Evolutionary conservation across 1,140 invertebrate species (phyloP), one percentile per base, ranked within the genome.

Genomic region (Drosophila saltans): DNA sequence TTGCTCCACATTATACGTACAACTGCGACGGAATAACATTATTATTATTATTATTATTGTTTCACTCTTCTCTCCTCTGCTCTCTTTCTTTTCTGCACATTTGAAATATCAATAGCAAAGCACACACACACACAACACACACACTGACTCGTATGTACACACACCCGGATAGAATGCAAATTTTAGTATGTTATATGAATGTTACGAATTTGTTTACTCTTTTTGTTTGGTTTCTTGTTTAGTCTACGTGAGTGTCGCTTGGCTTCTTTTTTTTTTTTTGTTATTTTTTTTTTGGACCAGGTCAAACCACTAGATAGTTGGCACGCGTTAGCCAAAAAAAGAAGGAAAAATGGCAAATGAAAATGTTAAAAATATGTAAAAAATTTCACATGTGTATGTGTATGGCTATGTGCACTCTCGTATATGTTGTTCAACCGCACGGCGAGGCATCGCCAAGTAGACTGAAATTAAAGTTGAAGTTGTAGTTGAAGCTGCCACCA

Each of bases 1-100:
- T 83, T 91, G 80, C 74, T 91, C 81, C 89, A 91, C 88, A 81
- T 91, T 88, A 76, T 91, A 91, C 65, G 80, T 75, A 83, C 84
- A 89, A 73, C 88, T 81, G 78, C 88, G 88, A 66, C 88, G 88
- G 63, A 88, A 85, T 73, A 91, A 59, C 86, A 90, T 90, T 57
- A 64, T 72, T 80, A 43, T 72, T 66, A 36, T 36, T 36, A 36
- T 36, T 36, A 7, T 90, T 57, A 64, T 70, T 80, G 48, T 72
- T 66, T 40, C 57, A 28, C 43, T 30, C 26, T 30, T 45, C 21
- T 57, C 3, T 39, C 55, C 55, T 43, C 43, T 45, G 16, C 16
- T 0, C 30, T 36, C 6, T 36, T 45, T 43, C 40, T 80, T 85
- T 75, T 57, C 74, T 57, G 67, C 65, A 73, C 59, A 72, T 71